A percentile compares a stretch with the other conserved stretches of the same genome.
Conservation (phyloP, 2,888 invertebrate species). For the Yponomeuta cagnagella region DNA sequence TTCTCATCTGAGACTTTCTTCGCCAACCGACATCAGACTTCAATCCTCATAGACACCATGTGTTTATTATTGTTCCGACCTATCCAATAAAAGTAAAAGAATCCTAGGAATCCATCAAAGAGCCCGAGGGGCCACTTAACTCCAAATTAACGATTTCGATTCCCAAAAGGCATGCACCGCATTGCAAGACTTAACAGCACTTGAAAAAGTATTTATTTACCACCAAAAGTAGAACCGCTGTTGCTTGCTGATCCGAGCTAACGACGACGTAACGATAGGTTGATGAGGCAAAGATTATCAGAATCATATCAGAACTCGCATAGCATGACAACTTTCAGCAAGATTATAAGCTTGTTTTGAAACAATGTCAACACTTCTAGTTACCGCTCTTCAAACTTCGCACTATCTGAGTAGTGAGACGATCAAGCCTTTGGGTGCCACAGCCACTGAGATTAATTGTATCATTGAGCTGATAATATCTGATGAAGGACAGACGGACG, state of each 20-base stretch:
- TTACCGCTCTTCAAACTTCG: too few species aligned
- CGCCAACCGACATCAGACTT: background rate
- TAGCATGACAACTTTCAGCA: too few species aligned
- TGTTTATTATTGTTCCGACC: constrained; percentile 3
- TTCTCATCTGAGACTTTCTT: background rate
- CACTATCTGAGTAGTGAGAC: too few species aligned
- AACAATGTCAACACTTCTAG: too few species aligned
- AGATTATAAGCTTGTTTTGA: too few species aligned
- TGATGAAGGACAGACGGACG: too few species aligned
- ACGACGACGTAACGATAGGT: too few species aligned
- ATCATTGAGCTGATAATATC: too few species aligned
- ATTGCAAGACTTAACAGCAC: background rate
- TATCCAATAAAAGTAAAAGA: background rate
- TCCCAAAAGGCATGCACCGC: background rate
- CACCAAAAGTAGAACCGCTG: background rate
- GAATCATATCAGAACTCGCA: too few species aligned
- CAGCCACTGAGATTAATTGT: too few species aligned
- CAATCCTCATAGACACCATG: background rate
- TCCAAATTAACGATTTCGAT: constrained; percentile 3
- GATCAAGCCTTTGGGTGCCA: too few species aligned
- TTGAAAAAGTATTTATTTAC: background rate
- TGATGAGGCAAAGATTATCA: too few species aligned
- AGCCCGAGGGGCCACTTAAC: background rate
- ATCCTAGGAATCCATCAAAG: constrained; percentile 1
- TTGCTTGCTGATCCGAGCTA: background rate